A percentile compares a stretch with the other conserved stretches of the same genome.
These are phyloP conservation scores for Menidia menidia DNA, from an alignment of 2,797 vertebrate genomes.

Conservation along the genomic window DNA sequence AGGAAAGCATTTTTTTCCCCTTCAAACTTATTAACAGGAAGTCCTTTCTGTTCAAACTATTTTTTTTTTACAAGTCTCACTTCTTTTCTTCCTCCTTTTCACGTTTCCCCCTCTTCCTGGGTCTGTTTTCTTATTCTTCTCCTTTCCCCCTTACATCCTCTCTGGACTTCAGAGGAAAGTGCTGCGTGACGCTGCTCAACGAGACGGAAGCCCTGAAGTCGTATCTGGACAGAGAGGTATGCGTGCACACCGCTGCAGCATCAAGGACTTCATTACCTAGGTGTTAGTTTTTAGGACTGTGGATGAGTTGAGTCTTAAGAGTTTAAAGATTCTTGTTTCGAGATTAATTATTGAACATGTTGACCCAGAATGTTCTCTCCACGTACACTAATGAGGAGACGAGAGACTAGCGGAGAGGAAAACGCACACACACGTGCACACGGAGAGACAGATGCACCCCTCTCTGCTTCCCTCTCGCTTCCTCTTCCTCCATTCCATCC, in stretches of 20 bases:
- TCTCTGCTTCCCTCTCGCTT: constrained; percentile 36
- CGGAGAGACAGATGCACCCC: constrained; percentile 1
- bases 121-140: neutral
- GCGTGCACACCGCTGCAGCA: constrained; percentile 27
- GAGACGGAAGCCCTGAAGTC: constrained; percentile 97
- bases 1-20: constrained; percentile 22
- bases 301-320: constrained; percentile 40
- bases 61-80: neutral
- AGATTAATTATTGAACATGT: constrained; percentile 84
- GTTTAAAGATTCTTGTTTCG: constrained; percentile 71
- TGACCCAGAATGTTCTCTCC: constrained; percentile 84
- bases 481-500: constrained; percentile 40
- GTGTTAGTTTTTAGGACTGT: constrained; percentile 37
- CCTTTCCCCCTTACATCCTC: constrained; percentile 10
- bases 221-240: constrained; percentile 96
- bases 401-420: constrained; percentile 70
- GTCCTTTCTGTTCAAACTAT: neutral
- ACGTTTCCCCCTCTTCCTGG: neutral
- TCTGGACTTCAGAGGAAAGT: constrained; percentile 90
- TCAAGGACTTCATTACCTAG: constrained; percentile 26
- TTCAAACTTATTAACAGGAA: constrained; percentile 9
- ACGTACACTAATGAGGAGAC: constrained; percentile 82
- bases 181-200: constrained; percentile 97
- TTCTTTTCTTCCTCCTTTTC: neutral
- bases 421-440: constrained; percentile 5